Evolutionary conservation across 2,113 vertebrate species (phyloP).

Genomic region (Psammodynastes pulverulentus): DNA sequence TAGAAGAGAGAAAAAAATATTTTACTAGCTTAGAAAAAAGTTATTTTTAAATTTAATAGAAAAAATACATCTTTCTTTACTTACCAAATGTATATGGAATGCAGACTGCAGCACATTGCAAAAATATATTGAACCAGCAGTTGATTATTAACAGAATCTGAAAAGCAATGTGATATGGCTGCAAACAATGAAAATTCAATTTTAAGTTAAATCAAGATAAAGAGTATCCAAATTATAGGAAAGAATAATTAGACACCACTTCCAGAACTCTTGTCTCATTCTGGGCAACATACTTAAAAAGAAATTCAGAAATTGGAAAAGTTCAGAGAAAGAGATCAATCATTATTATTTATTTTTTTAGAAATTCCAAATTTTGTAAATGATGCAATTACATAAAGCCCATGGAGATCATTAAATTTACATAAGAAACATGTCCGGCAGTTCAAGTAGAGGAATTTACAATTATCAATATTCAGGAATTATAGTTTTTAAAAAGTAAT

Average conservation of each 20-base stretch:
- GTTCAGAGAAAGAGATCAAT: neutral
- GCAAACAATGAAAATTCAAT: neutral
- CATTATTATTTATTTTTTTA: neutral
- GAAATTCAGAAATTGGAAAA: neutral
- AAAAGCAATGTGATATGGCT: neutral
- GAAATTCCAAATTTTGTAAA: neutral
- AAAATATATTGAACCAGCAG: neutral
- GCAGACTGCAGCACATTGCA: neutral
- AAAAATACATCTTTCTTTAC: neutral
- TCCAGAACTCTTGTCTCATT: neutral
- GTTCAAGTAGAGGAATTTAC: neutral
- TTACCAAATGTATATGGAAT: neutral
- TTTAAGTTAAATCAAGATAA: neutral
- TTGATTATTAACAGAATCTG: neutral
- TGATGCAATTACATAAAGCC: neutral
- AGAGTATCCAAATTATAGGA: neutral
- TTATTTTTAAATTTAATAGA: too few species aligned
- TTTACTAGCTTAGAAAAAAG: neutral
- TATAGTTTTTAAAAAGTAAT: constrained; percentile 3
- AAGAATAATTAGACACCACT: neutral
- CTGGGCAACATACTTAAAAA: neutral
- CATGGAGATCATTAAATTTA: neutral
- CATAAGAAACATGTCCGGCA: neutral
- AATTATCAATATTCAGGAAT: neutral
- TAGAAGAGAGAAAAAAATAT: neutral